A percentile compares a stretch with the other conserved stretches of the same genome.
Evolutionary conservation across 2,888 invertebrate species (phyloP).

Genomic region (Serrognathus titanus): DNA sequence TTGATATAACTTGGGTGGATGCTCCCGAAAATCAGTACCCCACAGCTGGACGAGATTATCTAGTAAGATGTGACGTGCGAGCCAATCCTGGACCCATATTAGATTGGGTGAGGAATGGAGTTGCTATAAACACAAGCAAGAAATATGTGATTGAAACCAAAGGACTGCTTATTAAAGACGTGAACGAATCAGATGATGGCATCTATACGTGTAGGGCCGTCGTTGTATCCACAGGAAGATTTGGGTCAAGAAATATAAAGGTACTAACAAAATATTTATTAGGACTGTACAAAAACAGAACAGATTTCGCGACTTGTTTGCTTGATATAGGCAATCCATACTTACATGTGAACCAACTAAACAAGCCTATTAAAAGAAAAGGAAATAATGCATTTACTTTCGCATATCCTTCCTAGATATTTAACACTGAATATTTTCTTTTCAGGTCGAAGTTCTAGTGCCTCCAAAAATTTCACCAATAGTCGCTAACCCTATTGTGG

Average conservation of each 20-base stretch:
- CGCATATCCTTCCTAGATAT: not conserved
- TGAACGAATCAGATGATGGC: conserved; percentile 80
- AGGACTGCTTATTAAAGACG: conserved; percentile 72
- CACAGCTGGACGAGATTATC: conserved; percentile 69
- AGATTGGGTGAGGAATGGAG: conserved; percentile 80
- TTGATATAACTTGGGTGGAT: conserved; percentile 79
- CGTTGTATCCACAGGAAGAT: conserved; percentile 76
- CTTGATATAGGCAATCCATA: not conserved
- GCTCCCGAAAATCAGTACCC: conserved; percentile 82
- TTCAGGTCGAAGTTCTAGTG: conserved; percentile 63
- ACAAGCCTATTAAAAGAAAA: not conserved
- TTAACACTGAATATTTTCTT: not conserved
- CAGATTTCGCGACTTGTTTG: not conserved
- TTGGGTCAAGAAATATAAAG: conserved; percentile 72
- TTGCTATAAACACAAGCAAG: conserved; percentile 64
- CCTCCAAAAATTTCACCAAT: conserved; percentile 69
- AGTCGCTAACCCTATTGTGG: conserved; percentile 65
- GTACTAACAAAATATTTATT: conserved; percentile 44
- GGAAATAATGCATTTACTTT: not conserved
- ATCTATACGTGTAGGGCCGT: conserved; percentile 84
- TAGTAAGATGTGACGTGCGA: conserved; percentile 78
- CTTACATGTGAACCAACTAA: not conserved
- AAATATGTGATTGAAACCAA: conserved; percentile 72
- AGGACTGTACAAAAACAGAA: too few relatives aligned
- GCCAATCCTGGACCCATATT: conserved; percentile 83